phyloP scores from a whole-genome alignment of 2,888 invertebrate genomes.

The Acrobeloides nanus region DNA sequence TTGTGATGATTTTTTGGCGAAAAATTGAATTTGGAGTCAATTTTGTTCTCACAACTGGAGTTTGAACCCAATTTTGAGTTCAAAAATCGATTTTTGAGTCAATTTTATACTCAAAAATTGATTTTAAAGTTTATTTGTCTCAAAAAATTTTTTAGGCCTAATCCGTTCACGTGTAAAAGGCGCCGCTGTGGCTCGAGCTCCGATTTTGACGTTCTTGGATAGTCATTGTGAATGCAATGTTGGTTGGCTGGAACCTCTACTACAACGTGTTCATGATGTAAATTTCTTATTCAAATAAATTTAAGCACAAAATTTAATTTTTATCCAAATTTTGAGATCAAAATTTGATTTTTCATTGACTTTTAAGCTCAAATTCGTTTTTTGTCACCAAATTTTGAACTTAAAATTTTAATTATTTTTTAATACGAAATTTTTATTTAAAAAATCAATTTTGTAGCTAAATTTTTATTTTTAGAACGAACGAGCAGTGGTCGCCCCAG shows the following conservation, averaged over 20 bases:
- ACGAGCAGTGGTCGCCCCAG: conserved; percentile 87
- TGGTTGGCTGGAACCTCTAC: conserved; percentile 87
- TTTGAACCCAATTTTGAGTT: no score
- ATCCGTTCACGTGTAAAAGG: conserved; percentile 87
- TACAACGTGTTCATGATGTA: conserved; percentile 81
- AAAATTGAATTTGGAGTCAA: no score
- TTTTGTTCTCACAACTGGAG: no score
- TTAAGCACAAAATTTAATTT: no score
- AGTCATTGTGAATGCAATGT: conserved; percentile 96
- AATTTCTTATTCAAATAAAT: not conserved
- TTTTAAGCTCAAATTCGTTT: no score
- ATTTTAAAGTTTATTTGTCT: not conserved
- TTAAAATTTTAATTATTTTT: not conserved
- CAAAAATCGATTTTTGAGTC: not conserved
- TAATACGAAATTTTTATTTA: not conserved
- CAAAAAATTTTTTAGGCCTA: conserved; percentile 63
- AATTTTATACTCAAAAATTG: no score
- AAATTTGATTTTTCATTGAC: no score
- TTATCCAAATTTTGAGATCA: no score
- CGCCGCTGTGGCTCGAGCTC: conserved; percentile 81
- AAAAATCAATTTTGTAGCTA: not conserved
- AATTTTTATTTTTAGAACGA: conserved; percentile 63
- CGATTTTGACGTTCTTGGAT: conserved; percentile 85
- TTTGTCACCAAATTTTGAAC: no score
- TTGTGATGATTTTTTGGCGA: no score